A percentile compares a stretch with the other conserved stretches of the same genome.
Conservation (phyloP, 2,797 vertebrate genomes). For the Sarcophilus harrisii region DNA sequence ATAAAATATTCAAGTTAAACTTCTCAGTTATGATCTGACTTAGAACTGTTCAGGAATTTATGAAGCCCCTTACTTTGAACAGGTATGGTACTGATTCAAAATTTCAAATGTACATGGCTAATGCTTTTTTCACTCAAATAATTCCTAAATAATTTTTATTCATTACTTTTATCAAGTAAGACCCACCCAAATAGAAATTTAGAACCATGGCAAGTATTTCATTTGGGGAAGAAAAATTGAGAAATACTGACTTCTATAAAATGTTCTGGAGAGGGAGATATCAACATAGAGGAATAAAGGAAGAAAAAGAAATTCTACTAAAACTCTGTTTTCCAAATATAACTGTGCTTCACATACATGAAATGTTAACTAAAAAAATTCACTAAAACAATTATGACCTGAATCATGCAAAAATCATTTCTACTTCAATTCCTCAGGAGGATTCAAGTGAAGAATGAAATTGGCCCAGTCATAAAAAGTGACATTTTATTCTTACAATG, state of each 20-base stretch:
- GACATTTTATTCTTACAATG: constrained; percentile 82
- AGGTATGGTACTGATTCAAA: not conserved
- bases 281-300: constrained; percentile 25
- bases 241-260: constrained; percentile 21
- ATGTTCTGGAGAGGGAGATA: not conserved
- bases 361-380: constrained; percentile 50
- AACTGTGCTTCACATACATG: constrained; percentile 29
- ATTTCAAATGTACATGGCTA: constrained; percentile 20
- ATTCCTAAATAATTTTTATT: constrained; percentile 44
- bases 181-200: constrained; percentile 12
- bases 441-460: constrained; percentile 71
- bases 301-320: constrained; percentile 4
- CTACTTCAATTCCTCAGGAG: constrained; percentile 56
- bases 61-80: constrained; percentile 26
- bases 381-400: constrained; percentile 67
- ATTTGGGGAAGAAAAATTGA: constrained; percentile 33
- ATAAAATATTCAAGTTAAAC: constrained; percentile 38
- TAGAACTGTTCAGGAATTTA: constrained; percentile 32
- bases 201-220: not conserved
- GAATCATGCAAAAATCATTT: constrained; percentile 74
- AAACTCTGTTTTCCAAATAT: constrained; percentile 46
- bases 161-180: constrained; percentile 5
- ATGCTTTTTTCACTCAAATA: not conserved
- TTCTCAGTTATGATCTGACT: constrained; percentile 18
- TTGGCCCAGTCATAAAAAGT: constrained; percentile 69